These are phyloP conservation scores for Globodera ellingtonae DNA, from an alignment of 1,140 invertebrate genomes.

Conservation along the genomic window DNA sequence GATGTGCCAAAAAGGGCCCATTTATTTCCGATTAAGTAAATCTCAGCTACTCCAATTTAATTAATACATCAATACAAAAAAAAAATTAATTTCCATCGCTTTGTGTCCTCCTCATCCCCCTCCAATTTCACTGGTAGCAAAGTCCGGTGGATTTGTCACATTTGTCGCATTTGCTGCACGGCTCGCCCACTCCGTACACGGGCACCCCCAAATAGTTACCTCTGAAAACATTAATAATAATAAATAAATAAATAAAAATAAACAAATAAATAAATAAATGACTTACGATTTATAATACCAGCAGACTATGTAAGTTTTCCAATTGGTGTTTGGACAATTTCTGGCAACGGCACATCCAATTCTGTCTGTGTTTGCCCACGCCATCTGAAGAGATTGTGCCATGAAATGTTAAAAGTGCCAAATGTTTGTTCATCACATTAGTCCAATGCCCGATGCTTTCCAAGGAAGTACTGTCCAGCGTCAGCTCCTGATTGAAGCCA, in stretches of 20 bases:
- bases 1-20: too few relatives aligned
- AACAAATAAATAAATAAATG: too few relatives aligned
- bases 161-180: background rate
- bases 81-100: too few relatives aligned
- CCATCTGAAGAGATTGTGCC: background rate
- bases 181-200: background rate
- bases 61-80: too few relatives aligned
- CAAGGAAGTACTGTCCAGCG: background rate
- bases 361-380: background rate
- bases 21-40: too few relatives aligned
- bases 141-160: background rate
- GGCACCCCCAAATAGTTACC: background rate
- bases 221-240: background rate
- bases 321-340: conserved; percentile 10
- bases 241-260: background rate
- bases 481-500: background rate
- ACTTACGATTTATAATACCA: background rate
- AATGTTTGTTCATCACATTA: background rate
- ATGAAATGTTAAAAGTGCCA: too few relatives aligned
- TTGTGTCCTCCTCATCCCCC: too few relatives aligned
- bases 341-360: conserved; percentile 13
- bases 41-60: too few relatives aligned
- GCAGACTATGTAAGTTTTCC: conserved; percentile 22
- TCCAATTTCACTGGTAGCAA: background rate
- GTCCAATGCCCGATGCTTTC: conserved; percentile 10